Percentiles rank a stretch among this genome's conserved stretches.
Conservation (phyloP, 2,888 invertebrate genomes). For the Iphiclides podalirius region DNA sequence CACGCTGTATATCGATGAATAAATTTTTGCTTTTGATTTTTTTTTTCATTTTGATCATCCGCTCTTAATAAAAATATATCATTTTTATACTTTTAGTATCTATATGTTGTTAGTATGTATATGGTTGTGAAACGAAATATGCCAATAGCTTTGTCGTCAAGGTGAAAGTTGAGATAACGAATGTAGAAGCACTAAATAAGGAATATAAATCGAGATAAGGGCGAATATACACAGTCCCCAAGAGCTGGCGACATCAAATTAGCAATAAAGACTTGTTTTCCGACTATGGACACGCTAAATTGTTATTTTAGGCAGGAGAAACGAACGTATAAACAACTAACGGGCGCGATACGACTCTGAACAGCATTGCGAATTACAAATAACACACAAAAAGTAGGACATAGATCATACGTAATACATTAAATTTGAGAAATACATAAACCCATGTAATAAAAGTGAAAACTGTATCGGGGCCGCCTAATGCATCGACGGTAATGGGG, state of each 20-base stretch:
- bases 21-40: too few species aligned
- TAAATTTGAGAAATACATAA: too few species aligned
- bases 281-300: conserved; percentile 11
- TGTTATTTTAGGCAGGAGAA: conserved; percentile 18
- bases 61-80: too few species aligned
- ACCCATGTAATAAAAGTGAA: too few species aligned
- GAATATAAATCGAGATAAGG: not conserved
- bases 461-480: too few species aligned
- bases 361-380: not conserved
- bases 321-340: conserved; percentile 2
- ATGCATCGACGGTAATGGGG: not conserved
- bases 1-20: too few species aligned
- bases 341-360: not conserved
- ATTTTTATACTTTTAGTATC: too few species aligned
- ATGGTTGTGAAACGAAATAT: too few species aligned
- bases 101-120: too few species aligned
- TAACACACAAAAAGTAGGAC: too few species aligned
- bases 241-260: conserved; percentile 5
- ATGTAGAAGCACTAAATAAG: conserved; percentile 12
- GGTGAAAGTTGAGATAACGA: conserved; percentile 2
- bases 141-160: not conserved
- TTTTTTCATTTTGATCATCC: too few species aligned
- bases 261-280: conserved; percentile 18
- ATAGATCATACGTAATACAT: too few species aligned
- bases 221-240: conserved; percentile 10